phyloP scores from a whole-genome alignment of 2,797 vertebrate genomes.

The Pteronotus mesoamericanus region DNA sequence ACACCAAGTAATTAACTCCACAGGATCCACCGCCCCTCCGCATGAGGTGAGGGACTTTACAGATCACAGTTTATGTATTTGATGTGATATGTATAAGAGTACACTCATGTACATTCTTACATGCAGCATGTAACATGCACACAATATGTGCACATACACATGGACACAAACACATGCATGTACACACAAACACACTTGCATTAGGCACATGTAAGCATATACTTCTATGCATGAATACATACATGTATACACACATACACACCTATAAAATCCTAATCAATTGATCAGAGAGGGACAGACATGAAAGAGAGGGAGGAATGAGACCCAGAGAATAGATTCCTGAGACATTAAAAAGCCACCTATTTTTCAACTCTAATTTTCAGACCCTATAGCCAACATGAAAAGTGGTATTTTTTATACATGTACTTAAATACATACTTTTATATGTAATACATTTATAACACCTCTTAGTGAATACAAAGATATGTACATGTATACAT shows the following conservation, averaged over 20 bases:
- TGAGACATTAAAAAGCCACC: not conserved
- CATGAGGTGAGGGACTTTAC: not conserved
- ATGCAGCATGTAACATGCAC: not conserved
- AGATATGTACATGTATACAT: not conserved
- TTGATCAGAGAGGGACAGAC: not conserved
- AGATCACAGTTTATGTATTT: not conserved
- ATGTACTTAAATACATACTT: not conserved
- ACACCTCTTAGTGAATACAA: not conserved
- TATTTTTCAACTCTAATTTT: not conserved
- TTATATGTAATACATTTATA: not conserved
- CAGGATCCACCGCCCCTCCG: not conserved
- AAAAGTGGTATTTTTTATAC: not conserved
- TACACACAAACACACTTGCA: fast-evolving
- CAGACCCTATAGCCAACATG: not conserved
- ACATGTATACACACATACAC: not conserved
- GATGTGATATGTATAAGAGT: not conserved
- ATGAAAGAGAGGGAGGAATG: not conserved
- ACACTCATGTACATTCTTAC: too few relatives aligned
- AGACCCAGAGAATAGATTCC: not conserved
- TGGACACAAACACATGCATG: not conserved
- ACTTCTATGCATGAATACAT: not conserved
- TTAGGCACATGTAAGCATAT: not conserved
- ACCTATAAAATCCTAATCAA: not conserved
- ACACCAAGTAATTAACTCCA: not conserved
- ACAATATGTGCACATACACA: not conserved